Evolutionary conservation across 2,888 invertebrate species (phyloP).

Genomic region (Sinopyrophorus schimmeli): DNA sequence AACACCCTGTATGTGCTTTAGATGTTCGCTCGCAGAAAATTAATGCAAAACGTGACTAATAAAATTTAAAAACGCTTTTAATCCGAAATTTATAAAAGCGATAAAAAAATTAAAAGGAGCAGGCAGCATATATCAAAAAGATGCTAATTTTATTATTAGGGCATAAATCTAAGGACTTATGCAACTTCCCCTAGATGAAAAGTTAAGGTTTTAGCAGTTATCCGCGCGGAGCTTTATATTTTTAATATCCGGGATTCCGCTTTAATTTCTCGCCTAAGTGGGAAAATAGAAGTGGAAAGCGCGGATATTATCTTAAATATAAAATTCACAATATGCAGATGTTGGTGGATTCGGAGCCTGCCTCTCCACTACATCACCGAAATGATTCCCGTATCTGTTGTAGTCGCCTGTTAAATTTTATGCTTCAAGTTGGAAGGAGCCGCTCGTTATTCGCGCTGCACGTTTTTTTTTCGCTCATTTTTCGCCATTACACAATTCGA

Average conservation of each 20-base stretch:
- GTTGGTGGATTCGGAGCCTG: constrained; percentile 31
- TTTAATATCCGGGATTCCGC: constrained; percentile 31
- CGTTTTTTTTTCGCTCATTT: too few relatives aligned
- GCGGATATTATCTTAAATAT: constrained; percentile 35
- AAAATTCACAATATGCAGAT: constrained; percentile 41
- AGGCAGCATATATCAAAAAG: too few relatives aligned
- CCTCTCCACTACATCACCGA: constrained; percentile 33
- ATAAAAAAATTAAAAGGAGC: too few relatives aligned
- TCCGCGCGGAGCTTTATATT: constrained; percentile 25
- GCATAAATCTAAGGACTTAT: too few relatives aligned
- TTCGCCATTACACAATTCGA: constrained; percentile 29
- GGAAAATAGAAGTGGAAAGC: constrained; percentile 24
- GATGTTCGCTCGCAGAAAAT: too few relatives aligned
- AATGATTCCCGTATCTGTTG: constrained; percentile 42
- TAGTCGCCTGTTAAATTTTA: constrained; percentile 48
- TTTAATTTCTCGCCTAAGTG: constrained; percentile 27
- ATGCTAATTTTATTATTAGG: too few relatives aligned
- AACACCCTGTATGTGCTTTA: too few relatives aligned
- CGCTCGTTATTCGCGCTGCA: constrained; percentile 43
- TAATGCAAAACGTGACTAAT: too few relatives aligned
- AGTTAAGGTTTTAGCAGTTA: constrained; percentile 17
- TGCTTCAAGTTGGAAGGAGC: constrained; percentile 45
- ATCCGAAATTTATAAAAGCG: too few relatives aligned
- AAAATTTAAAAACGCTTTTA: too few relatives aligned
- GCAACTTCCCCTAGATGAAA: too few relatives aligned